Base-by-base conservation (phyloP, 2,888 invertebrate genomes). In the Dysmachus trigonus region DNA sequence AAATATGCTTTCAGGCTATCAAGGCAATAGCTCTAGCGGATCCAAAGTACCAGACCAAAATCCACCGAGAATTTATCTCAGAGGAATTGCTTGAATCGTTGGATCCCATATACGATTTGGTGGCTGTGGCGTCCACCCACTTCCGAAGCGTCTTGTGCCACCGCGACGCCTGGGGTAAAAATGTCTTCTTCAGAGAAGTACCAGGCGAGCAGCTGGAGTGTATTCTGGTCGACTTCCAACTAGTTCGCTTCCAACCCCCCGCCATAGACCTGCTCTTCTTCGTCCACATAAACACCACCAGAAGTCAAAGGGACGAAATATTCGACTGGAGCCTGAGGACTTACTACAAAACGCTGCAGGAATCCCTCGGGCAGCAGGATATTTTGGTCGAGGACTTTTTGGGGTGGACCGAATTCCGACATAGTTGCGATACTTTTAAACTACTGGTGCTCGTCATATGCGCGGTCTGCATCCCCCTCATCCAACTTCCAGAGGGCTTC, bases 71-170 rank as follows among this genome's bases (percentile, higher is more conserved):
- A 6, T 90, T 89, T 41, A 89, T 92, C 18, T 86, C 85, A 0
- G 88, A 90, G 4, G 89, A 90, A 41, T 86, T 92, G 33, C 88
- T 90, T 6, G 87, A 88, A 41, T 87, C 74, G 13, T 85, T 91
- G 38, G 89, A 90, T 22, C 86, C 86, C 0, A 87, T 91, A 0
- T 91, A 90, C 38, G 89, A 88, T 15, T 90, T 91, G 90, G 89
- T 89, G 0, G 89, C n/a, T n/a, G n/a, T 90, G 74, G 87, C 92
- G 15, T 91, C 93, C 4, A 71, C 89, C 74, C 89, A 89, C 74
- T 91, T 92, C 90, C 89, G 91, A 5, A 93, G 93, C 87, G 93
- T 93, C 0, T 89, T 94, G 0, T 92, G 92, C 18, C 92, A 92
- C 88, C 90, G 91, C 1, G 92, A 92, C 88, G 89, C 90, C 62